phyloP scores from a whole-genome alignment of 1,140 invertebrate genomes.

The Anoplolepis gracilipes region DNA sequence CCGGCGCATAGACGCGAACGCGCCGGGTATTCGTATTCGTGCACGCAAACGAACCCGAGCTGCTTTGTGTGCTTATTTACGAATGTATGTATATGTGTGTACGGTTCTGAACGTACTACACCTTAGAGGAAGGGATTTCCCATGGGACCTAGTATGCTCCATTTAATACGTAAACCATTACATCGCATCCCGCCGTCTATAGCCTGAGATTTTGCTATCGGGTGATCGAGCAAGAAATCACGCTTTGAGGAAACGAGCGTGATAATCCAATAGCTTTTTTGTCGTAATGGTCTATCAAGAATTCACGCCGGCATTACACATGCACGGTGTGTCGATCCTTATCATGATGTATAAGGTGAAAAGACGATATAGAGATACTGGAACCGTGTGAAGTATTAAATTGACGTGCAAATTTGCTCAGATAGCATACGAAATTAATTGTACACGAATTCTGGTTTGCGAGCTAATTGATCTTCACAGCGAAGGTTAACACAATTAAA shows the following conservation, averaged over 20 bases:
- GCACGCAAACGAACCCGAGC: constrained; percentile 54
- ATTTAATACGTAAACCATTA: constrained; percentile 64
- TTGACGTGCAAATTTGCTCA: constrained; percentile 36
- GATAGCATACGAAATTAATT: constrained; percentile 32
- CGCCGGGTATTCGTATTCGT: constrained; percentile 54
- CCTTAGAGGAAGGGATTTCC: constrained; percentile 33
- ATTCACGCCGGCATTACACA: constrained; percentile 22
- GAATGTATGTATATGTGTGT: background rate
- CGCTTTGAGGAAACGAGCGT: constrained; percentile 37
- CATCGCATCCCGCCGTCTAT: constrained; percentile 25
- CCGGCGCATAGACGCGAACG: constrained; percentile 47
- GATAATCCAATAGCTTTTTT: constrained; percentile 50
- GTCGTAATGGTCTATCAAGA: constrained; percentile 39
- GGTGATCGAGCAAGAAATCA: constrained; percentile 57
- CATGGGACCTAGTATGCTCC: constrained; percentile 57
- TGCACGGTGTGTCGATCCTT: constrained; percentile 49
- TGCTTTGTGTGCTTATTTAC: constrained; percentile 24
- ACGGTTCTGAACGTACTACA: constrained; percentile 7
- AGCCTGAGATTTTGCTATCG: constrained; percentile 54
- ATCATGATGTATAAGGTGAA: constrained; percentile 46
- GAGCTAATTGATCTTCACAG: background rate
- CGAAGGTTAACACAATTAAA: background rate
- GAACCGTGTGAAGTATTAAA: constrained; percentile 56
- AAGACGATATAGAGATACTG: constrained; percentile 45
- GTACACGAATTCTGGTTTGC: constrained; percentile 15